Base-by-base conservation (phyloP, 2,113 vertebrate genomes). In the Picathartes gymnocephalus region DNA sequence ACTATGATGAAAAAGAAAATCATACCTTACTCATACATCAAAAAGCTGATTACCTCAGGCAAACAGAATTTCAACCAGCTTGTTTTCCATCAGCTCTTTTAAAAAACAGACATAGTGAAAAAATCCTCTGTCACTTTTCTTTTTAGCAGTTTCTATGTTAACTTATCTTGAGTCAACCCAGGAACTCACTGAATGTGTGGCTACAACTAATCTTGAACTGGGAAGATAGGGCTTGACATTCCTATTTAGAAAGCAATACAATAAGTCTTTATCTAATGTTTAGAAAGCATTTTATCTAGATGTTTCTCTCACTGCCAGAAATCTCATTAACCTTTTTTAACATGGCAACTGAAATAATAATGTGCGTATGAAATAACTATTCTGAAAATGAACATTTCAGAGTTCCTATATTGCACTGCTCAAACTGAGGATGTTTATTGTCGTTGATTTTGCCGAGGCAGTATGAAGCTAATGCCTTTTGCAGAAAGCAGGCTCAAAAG, bases 41-140 rank as follows among this genome's bases (percentile, higher is more conserved):
- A 92, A 91, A 86, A 90, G 2, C 28, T 58, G 30, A 62, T 73
- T 90, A 68, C 87, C 47, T 66, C 15, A n/a, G 82, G 71, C 71
- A 95, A 93, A 69, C 37, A 68, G 88, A 84, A 88, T 79, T 87
- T 88, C 65, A 88, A 54, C 25, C 65, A 92, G 25, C n/a, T 93
- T 61, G 19, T 81, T 68, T 93, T 86, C 31, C 60, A 83, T 62
- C 66, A 73, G 21, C 30, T 86, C 69, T 65, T 86, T 13, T 37
- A 27, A 86, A 94, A 74, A 15, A 5, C 21, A 18, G 58, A 58
- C 13, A 35, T 2, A 68, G 28, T 48, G 44, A 88, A 77, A 88
- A 91, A 94, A 11, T 4, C 35, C 13, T 77, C 45, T 68, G 28
- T 37, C 69, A 44, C 76, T 86, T 89, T 92, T 93, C n/a, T 77